Conservation (phyloP, 2,113 vertebrate genomes). For the Centropristis striata region DNA sequence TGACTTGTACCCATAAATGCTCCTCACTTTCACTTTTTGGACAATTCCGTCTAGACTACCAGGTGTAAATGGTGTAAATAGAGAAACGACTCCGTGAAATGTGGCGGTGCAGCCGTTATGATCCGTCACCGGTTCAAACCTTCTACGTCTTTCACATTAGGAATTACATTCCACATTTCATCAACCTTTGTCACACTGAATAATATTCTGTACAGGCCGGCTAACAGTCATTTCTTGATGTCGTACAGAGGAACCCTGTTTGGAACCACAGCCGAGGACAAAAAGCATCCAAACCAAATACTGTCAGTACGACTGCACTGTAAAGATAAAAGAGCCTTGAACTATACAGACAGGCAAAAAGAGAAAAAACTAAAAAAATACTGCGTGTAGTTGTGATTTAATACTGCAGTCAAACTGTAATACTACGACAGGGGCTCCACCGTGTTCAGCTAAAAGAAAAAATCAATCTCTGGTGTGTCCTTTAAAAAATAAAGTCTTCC, state of each 20-base stretch:
- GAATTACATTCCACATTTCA: not conserved
- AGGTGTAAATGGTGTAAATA: not conserved
- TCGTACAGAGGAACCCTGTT: conserved; percentile 20
- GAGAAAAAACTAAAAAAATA: not conserved
- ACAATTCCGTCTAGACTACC: too few species aligned
- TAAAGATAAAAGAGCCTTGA: not conserved
- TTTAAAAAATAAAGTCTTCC: conserved; percentile 21
- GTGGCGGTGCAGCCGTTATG: not conserved
- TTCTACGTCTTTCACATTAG: not conserved
- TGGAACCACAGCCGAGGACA: conserved; percentile 13
- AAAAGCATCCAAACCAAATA: conserved; percentile 9
- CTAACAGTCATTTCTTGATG: not conserved
- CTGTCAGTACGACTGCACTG: not conserved
- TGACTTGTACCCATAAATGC: too few species aligned
- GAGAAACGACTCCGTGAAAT: not conserved
- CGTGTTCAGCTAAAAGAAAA: not conserved
- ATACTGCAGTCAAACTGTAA: conserved; percentile 49
- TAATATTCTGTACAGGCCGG: not conserved
- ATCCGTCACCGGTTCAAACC: not conserved
- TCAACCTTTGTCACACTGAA: not conserved
- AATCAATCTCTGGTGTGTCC: not conserved
- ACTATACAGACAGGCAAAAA: not conserved
- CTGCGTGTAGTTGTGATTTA: conserved; percentile 18
- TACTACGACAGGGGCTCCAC: conserved; percentile 17
- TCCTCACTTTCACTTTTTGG: too few species aligned